Conservation (phyloP, 2,113 vertebrate genomes). For the Megaceryle torquata region DNA sequence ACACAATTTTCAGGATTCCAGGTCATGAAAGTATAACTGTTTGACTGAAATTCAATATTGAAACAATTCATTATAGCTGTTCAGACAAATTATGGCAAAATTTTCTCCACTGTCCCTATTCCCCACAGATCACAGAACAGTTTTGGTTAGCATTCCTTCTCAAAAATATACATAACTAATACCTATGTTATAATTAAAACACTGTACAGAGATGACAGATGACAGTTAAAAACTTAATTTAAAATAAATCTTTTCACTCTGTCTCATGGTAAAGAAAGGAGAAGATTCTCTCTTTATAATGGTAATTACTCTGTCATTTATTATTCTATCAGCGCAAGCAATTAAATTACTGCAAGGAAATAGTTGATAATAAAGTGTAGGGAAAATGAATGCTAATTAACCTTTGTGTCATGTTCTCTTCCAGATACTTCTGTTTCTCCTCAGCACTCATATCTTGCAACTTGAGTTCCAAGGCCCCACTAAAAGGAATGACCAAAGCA, state of each 20-base stretch:
- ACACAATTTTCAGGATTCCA: conserved; percentile 46
- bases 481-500: conserved; percentile 95
- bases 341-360: conserved; percentile 99
- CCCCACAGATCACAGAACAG: conserved; percentile 74
- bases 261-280: conserved; percentile 98
- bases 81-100: conserved; percentile 71
- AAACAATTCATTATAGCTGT: conserved; percentile 72
- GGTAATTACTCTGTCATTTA: conserved; percentile 99
- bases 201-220: conserved; percentile 98
- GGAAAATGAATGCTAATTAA: conserved; percentile 99
- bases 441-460: conserved; percentile 89
- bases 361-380: conserved; percentile 99
- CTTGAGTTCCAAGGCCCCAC: conserved; percentile 92
- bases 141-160: conserved; percentile 79
- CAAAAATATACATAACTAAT: conserved; percentile 95
- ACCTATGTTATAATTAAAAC: conserved; percentile 99
- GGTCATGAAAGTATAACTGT: conserved; percentile 59
- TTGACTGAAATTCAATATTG: conserved; percentile 67
- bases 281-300: conserved; percentile 99
- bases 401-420: conserved; percentile 96
- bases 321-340: conserved; percentile 99
- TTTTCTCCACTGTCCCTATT: conserved; percentile 57
- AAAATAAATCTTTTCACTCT: conserved; percentile 99
- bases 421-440: conserved; percentile 88
- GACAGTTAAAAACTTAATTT: conserved; percentile 99